Base-by-base conservation (phyloP, 2,888 invertebrate genomes). In the Netelia fuscicornis region DNA sequence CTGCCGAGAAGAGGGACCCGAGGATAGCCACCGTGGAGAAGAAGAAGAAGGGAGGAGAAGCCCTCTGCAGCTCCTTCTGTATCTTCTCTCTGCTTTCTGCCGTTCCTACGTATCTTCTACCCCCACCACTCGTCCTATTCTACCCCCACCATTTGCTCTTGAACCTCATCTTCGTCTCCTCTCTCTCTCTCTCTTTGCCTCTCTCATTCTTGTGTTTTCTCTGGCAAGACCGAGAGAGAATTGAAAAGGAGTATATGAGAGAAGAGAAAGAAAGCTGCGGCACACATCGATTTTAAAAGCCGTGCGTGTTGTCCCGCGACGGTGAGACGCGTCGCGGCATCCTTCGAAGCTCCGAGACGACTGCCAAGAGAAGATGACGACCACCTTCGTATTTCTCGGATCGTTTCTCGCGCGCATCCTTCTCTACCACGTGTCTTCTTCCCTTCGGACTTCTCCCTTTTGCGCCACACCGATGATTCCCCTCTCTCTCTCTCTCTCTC, bases 1-100 rank as follows among this genome's bases (percentile, higher is more conserved):
- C 90, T 90, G 90, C 89, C 90, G 87, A 85, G 88, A 83, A 85
- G 86, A 88, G 87, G 83, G 88, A 88, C 84, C 78, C 76, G 78
- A 68, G 86, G 85, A 89, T 88, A 87, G 88, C 89, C 88, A 90
- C 89, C 86, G 85, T 83, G 85, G 81, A 85, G 85, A 67, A 81
- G 85, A 74, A 11, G 70, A 23, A 11, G 20, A 20, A 20, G 70
- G n/a, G 17, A 25, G 44, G 76, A 48, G 56, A 44, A 54, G 68
- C 76, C 64, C 79, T 65, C 82, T 80, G 65, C 67, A 42, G 77
- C 72, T 70, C 67, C 79, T 81, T 71, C 62, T 72, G 58, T 62
- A 76, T 70, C 68, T 78, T 70, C 70, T 74, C 67, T 79, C 56
- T 70, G 42, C 37, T 25, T 54, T n/a, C 10, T 20, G 76, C 72